Evolutionary conservation across 2,888 invertebrate species (phyloP).

Genomic region (Plebejus anna): DNA sequence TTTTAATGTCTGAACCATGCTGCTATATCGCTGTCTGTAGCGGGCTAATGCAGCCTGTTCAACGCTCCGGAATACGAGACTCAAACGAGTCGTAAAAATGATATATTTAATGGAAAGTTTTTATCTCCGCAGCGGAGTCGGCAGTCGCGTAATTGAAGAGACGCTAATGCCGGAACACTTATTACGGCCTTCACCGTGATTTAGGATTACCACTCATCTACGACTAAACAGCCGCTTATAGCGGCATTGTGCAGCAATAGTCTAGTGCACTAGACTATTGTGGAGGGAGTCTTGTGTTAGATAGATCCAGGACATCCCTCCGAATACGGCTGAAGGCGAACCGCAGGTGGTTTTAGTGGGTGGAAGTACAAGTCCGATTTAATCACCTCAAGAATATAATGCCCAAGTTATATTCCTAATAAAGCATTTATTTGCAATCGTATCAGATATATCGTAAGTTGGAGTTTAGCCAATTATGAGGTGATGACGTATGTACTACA

Average conservation of each 20-base stretch:
- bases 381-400: no score
- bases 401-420: background rate
- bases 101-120: slow-evolving; percentile 25
- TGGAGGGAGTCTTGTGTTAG: no score
- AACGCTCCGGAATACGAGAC: slow-evolving; percentile 7
- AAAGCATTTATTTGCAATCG: background rate
- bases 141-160: slow-evolving; percentile 20
- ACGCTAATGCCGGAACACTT: slow-evolving; percentile 13
- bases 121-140: background rate
- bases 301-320: no score
- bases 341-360: no score
- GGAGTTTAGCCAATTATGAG: background rate
- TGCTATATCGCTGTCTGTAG: background rate
- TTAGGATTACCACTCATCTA: background rate
- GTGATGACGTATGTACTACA: background rate
- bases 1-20: background rate
- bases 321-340: no score
- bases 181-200: background rate
- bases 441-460: background rate
- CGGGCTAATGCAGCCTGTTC: background rate
- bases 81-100: slow-evolving; percentile 18
- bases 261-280: no score
- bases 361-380: no score
- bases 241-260: no score
- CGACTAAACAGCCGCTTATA: background rate